Base-by-base conservation (phyloP, 2,113 vertebrate genomes). In the Oceanites oceanicus region DNA sequence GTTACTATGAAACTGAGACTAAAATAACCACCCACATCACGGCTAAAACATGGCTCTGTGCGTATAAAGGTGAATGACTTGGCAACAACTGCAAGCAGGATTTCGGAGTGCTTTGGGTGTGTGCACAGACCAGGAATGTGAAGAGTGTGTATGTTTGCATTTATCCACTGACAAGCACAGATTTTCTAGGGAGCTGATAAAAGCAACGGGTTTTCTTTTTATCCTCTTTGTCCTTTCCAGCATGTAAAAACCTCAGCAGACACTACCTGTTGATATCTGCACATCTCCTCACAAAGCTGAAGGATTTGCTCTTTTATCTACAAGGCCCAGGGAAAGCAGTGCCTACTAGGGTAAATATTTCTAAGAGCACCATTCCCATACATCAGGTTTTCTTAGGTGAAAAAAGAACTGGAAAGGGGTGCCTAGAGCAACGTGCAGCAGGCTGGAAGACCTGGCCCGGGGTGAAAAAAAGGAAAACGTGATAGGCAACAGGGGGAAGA, bases 1-100 rank as follows among this genome's bases (percentile, higher is more conserved):
- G 81, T 88, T 58, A 82, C 80, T 81, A 76, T 68, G 83, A 91
- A 95, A 92, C 44, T 20, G 67, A 96, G 73, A 76, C 68, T 61
- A 50, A 97, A 96, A 90, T 79, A 92, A 90, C 95, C 66, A 44
- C 84, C 62, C 47, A 76, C 58, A 22, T 38, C 62, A 86, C 1
- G 1, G 74, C 47, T 59, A 26, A 94, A 95, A 78, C 22, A 63
- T 1, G 7, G 32, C 40, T 86, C 45, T 56, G 30, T 5, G 21
- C 0, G 0, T 25, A 29, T 9, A 65, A 77, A 95, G 79, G 68
- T 49, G 81, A 90, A 56, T 7, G 36, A 70, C 92, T 85, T 27
- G 18, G 50, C 62, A 86, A 38, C 15, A 79, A 68, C 2, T 44
- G n/a, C 62, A 73, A 76, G 44, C 20, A 32, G 53, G 49, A 78